These are phyloP conservation scores for Parnassius smintheus DNA, from an alignment of 2,888 invertebrate species.

Conservation along the genomic window DNA sequence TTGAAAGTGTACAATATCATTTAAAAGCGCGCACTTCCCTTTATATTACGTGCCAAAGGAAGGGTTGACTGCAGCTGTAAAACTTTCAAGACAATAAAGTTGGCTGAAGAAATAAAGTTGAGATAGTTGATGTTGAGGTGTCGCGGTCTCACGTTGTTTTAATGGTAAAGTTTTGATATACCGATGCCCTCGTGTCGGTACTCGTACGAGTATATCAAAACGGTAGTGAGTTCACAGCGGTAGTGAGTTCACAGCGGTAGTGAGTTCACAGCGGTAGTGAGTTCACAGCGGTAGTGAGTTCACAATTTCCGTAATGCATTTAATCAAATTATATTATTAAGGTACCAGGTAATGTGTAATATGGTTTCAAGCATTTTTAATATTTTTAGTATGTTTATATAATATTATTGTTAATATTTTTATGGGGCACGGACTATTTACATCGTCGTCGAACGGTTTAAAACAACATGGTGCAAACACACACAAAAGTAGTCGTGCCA, in stretches of 20 bases:
- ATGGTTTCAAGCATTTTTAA: too few species aligned
- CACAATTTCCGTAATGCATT: slow-evolving; percentile 57
- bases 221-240: too few species aligned
- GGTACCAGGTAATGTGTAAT: too few species aligned
- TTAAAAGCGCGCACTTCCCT: slow-evolving; percentile 17
- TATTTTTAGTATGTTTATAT: too few species aligned
- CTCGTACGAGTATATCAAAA: too few species aligned
- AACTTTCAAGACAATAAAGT: slow-evolving; percentile 68
- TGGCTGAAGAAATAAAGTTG: slow-evolving; percentile 55
- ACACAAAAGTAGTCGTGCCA: too few species aligned
- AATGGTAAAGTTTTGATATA: slow-evolving; percentile 74
- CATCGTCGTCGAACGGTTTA: too few species aligned
- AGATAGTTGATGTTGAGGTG: slow-evolving; percentile 65
- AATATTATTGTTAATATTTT: too few species aligned
- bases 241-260: too few species aligned
- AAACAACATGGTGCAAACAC: too few species aligned
- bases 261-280: too few species aligned
- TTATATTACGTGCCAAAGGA: slow-evolving; percentile 40
- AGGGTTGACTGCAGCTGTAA: slow-evolving; percentile 54
- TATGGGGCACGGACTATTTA: too few species aligned
- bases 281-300: slow-evolving; percentile 45
- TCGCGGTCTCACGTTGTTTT: slow-evolving; percentile 58
- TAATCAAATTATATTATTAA: slow-evolving; percentile 39
- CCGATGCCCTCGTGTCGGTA: slow-evolving; percentile 42
- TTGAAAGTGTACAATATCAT: slow-evolving; percentile 8